phyloP scores from a whole-genome alignment of 2,888 invertebrate species.

The Hypomecis atomaria region DNA sequence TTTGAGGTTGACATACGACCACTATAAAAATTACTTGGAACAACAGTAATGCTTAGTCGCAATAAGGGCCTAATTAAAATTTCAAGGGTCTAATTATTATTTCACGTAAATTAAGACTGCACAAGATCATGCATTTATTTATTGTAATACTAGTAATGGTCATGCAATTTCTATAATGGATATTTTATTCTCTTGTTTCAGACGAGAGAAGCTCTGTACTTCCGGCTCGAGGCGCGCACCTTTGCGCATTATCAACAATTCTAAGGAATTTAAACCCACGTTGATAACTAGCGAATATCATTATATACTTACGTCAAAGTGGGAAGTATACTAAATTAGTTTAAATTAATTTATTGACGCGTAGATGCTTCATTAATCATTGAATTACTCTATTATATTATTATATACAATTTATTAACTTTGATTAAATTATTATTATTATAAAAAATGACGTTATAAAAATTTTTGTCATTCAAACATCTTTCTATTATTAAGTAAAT shows the following conservation, averaged over 20 bases:
- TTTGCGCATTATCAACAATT: slow-evolving; percentile 77
- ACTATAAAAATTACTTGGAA: too few species aligned
- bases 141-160: neutral
- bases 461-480: slow-evolving; percentile 85
- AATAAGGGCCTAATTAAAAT: too few species aligned
- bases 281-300: slow-evolving; percentile 82
- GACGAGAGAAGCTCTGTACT: slow-evolving; percentile 34
- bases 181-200: slow-evolving; percentile 29
- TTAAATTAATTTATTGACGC: slow-evolving; percentile 86
- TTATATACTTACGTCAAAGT: slow-evolving; percentile 70
- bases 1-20: too few species aligned
- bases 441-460: slow-evolving; percentile 84
- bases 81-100: too few species aligned
- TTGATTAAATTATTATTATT: slow-evolving; percentile 85
- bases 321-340: slow-evolving; percentile 87
- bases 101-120: too few species aligned
- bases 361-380: slow-evolving; percentile 86
- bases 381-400: slow-evolving; percentile 85
- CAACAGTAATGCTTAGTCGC: too few species aligned
- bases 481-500: slow-evolving; percentile 83
- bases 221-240: slow-evolving; percentile 64
- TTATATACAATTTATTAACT: slow-evolving; percentile 85
- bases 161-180: neutral
- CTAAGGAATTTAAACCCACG: slow-evolving; percentile 77
- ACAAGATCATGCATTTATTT: too few species aligned